Conservation (phyloP, 2,888 invertebrate species). For the Candidula unifasciata region DNA sequence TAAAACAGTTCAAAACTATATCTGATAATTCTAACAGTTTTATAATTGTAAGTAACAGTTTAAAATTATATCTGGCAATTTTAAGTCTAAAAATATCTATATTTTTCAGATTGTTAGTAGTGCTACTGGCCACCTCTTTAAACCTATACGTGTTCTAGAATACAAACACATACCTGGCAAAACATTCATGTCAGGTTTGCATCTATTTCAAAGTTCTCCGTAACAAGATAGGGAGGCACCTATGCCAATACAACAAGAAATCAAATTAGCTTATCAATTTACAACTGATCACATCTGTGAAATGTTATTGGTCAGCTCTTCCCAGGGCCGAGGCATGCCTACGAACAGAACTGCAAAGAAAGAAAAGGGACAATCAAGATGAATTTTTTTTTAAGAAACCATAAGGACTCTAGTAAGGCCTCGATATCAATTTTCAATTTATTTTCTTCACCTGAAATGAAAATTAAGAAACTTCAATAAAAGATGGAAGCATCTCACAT, state of each 20-base stretch:
- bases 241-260: slow-evolving; percentile 56
- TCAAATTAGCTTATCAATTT: slow-evolving; percentile 51
- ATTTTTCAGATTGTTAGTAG: not conserved
- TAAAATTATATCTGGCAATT: not conserved
- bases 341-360: slow-evolving; percentile 39
- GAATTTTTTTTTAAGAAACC: slow-evolving; percentile 37
- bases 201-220: slow-evolving; percentile 57
- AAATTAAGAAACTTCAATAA: slow-evolving; percentile 49
- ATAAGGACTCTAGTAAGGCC: slow-evolving; percentile 26
- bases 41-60: too few relatives aligned
- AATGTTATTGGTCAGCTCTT: slow-evolving; percentile 25
- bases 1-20: too few relatives aligned
- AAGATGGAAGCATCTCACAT: slow-evolving; percentile 27
- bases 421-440: slow-evolving; percentile 43
- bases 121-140: slow-evolving; percentile 17
- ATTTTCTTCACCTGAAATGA: slow-evolving; percentile 52
- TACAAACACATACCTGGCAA: slow-evolving; percentile 55
- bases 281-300: slow-evolving; percentile 25
- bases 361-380: slow-evolving; percentile 18
- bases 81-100: not conserved
- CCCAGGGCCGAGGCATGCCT: slow-evolving; percentile 41
- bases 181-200: slow-evolving; percentile 55
- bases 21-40: too few relatives aligned
- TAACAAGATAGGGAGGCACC: slow-evolving; percentile 57
- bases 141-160: slow-evolving; percentile 45